phyloP scores from a whole-genome alignment of 2,888 invertebrate genomes.

The Melikaiella ostensackeni region DNA sequence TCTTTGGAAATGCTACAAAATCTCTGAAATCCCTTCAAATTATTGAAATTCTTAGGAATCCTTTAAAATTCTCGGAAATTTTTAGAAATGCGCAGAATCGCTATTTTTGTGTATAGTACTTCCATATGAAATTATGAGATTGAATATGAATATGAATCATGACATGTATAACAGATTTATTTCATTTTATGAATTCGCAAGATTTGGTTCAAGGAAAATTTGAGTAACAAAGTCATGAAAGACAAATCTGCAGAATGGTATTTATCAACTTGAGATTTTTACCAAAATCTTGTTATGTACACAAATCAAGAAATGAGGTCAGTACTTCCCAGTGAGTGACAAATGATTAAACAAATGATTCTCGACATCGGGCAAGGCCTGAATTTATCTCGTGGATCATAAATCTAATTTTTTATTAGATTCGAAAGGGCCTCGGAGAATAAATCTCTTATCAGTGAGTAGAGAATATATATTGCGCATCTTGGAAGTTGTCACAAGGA shows the following conservation, averaged over 20 bases:
- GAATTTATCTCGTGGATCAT: background rate
- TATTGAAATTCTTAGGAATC: too few species aligned
- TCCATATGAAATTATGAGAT: too few species aligned
- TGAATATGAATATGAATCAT: too few species aligned
- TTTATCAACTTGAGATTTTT: background rate
- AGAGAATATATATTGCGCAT: background rate
- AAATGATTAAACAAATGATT: conserved; percentile 6
- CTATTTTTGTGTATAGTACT: too few species aligned
- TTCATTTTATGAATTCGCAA: background rate
- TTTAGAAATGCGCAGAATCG: too few species aligned
- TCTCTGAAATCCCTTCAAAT: too few species aligned
- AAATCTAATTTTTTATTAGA: conserved; percentile 16
- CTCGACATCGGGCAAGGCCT: background rate
- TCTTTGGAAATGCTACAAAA: too few species aligned
- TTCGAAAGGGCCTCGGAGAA: conserved; percentile 8
- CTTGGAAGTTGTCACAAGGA: conserved; percentile 9
- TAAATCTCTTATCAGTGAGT: conserved; percentile 28
- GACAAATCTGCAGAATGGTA: background rate
- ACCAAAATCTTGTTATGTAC: conserved; percentile 1
- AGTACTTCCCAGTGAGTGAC: background rate
- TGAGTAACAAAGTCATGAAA: background rate
- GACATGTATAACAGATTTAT: background rate
- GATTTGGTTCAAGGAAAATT: background rate
- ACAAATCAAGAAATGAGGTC: conserved; percentile 1
- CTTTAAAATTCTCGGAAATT: too few species aligned